phyloP scores from a whole-genome alignment of 1,140 invertebrate genomes.

The Drosophila rufa region DNA sequence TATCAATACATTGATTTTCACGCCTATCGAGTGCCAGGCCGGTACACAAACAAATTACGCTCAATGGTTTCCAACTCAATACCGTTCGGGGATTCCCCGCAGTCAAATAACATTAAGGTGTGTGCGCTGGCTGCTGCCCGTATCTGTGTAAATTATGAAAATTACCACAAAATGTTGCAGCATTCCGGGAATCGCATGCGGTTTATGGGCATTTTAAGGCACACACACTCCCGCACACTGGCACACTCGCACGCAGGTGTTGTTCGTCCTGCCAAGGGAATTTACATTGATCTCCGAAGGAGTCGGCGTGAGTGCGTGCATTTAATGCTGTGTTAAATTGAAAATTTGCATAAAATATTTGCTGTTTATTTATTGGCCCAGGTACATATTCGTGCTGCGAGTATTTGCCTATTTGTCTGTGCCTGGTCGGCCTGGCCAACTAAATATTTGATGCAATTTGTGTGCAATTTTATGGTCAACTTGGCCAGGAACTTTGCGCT shows the following conservation, averaged over 20 bases:
- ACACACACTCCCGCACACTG: constrained; percentile 22
- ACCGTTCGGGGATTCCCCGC: constrained; percentile 53
- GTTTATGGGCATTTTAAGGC: constrained; percentile 65
- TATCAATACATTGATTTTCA: constrained; percentile 58
- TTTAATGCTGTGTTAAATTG: constrained; percentile 83
- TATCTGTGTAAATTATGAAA: constrained; percentile 74
- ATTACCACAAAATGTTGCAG: constrained; percentile 66
- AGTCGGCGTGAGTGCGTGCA: constrained; percentile 45
- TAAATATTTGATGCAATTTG: constrained; percentile 82
- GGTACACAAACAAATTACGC: constrained; percentile 58
- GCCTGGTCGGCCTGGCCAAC: constrained; percentile 50
- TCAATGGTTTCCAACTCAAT: constrained; percentile 68
- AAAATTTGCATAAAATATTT: constrained; percentile 84
- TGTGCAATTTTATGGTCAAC: constrained; percentile 79
- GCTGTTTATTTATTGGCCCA: constrained; percentile 77
- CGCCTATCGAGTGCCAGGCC: constrained; percentile 37
- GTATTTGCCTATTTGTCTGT: constrained; percentile 42
- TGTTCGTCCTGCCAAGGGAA: constrained; percentile 55
- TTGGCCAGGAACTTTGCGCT: constrained; percentile 51
- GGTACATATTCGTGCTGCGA: constrained; percentile 7
- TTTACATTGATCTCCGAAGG: constrained; percentile 60
- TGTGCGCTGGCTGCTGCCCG: background rate
- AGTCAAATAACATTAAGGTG: constrained; percentile 74
- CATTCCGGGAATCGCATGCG: constrained; percentile 45
- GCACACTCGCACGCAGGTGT: constrained; percentile 47